Conservation (phyloP, 2,797 vertebrate species). For the Gallinago nigripennis region DNA sequence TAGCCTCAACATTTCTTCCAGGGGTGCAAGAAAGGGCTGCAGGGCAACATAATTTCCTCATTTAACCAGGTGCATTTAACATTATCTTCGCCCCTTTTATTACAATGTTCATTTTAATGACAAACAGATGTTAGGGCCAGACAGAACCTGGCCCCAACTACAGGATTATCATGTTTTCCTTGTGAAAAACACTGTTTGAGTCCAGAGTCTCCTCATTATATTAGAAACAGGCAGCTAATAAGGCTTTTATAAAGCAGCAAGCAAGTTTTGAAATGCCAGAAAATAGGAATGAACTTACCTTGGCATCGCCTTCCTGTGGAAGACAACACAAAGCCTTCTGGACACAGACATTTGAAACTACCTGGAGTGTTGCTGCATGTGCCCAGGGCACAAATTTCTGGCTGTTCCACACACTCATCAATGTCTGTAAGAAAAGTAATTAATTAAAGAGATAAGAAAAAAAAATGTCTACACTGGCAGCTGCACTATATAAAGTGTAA, state of each 20-base stretch:
- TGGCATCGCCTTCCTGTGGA: conserved; percentile 90
- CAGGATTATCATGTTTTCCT: conserved; percentile 43
- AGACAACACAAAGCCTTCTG: conserved; percentile 90
- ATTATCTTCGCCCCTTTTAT: not conserved
- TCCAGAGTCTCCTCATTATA: not conserved
- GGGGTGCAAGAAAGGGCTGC: not conserved
- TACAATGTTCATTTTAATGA: conserved; percentile 11
- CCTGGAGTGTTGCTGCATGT: conserved; percentile 92
- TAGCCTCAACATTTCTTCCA: not conserved
- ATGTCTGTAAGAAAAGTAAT: conserved; percentile 84
- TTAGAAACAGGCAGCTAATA: conserved; percentile 36
- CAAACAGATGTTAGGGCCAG: conserved; percentile 51
- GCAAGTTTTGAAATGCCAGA: conserved; percentile 30
- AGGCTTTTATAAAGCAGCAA: conserved; percentile 48
- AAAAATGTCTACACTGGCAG: not conserved
- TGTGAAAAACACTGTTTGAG: conserved; percentile 25
- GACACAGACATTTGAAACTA: conserved; percentile 92
- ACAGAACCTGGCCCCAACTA: conserved; percentile 18
- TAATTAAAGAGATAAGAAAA: conserved; percentile 6
- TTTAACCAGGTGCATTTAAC: not conserved
- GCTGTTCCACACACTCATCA: conserved; percentile 90
- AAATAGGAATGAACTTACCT: conserved; percentile 80
- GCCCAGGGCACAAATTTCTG: conserved; percentile 90
- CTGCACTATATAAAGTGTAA: not conserved
- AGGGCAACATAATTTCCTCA: not conserved